phyloP scores from a whole-genome alignment of 1,140 invertebrate species.

The Cherax quadricarinatus region DNA sequence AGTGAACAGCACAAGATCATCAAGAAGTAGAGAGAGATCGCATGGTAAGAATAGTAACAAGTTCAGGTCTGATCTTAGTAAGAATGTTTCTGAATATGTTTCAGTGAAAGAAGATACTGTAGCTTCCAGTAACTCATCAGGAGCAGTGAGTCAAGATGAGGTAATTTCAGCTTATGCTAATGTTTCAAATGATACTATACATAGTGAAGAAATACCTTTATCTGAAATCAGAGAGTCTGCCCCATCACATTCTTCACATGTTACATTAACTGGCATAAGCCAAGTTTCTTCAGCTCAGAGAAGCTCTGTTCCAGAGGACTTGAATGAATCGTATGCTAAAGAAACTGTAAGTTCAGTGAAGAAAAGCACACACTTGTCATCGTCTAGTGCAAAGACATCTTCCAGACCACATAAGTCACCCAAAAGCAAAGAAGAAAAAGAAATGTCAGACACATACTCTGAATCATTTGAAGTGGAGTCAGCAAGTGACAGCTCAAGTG shows the following conservation, averaged over 20 bases:
- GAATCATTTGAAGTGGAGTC: constrained; percentile 64
- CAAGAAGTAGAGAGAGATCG: neutral
- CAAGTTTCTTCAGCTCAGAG: neutral
- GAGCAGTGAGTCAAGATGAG: neutral
- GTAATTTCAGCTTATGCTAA: neutral
- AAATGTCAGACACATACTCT: constrained; percentile 32
- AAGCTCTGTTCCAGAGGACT: neutral
- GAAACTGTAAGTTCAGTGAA: neutral
- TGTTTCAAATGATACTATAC: neutral
- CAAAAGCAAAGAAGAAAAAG: constrained; percentile 8
- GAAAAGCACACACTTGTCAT: neutral
- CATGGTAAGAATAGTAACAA: neutral
- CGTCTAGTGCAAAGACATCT: neutral
- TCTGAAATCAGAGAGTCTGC: constrained; percentile 8
- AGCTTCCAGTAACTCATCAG: neutral
- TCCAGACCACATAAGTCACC: neutral
- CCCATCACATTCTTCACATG: neutral
- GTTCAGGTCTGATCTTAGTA: neutral
- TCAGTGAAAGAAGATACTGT: neutral
- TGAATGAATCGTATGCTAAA: neutral
- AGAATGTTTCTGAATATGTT: constrained; percentile 3
- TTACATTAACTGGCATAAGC: neutral
- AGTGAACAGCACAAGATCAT: neutral
- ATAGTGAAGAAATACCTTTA: neutral
- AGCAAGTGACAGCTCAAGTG: constrained; percentile 32